Evolutionary conservation across 2,888 invertebrate species (phyloP).

Genomic region (Gonocerus acuteangulatus): DNA sequence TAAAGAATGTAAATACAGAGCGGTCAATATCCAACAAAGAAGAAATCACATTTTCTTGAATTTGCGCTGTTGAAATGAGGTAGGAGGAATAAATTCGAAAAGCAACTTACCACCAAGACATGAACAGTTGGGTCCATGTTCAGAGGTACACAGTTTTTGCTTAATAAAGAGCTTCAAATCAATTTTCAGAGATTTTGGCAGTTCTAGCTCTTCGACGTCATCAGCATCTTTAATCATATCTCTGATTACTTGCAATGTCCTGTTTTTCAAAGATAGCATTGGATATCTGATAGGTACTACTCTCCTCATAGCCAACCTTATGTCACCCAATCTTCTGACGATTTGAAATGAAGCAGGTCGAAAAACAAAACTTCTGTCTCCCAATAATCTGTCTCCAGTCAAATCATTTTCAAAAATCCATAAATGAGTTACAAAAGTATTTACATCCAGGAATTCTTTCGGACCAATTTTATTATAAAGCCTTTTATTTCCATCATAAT

Average conservation of each 20-base stretch:
- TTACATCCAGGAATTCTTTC: constrained; percentile 32
- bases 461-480: constrained; percentile 32
- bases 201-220: constrained; percentile 19
- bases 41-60: no score
- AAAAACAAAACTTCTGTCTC: constrained; percentile 26
- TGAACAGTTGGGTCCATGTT: no score
- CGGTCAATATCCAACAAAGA: no score
- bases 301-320: constrained; percentile 2
- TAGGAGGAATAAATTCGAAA: no score
- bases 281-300: constrained; percentile 27
- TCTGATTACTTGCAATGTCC: constrained; percentile 29
- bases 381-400: constrained; percentile 32
- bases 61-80: no score
- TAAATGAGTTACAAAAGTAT: constrained; percentile 35
- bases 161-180: no score
- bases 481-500: constrained; percentile 29
- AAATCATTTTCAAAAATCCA: constrained; percentile 36
- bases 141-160: no score
- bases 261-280: constrained; percentile 17
- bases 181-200: constrained; percentile 22
- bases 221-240: constrained; percentile 9
- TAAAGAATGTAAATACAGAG: no score
- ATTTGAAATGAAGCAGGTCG: constrained; percentile 11
- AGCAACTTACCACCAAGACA: no score
- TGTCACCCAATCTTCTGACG: background rate